Base-by-base conservation (phyloP, 2,797 vertebrate genomes). In the Cercopithecus diana region DNA sequence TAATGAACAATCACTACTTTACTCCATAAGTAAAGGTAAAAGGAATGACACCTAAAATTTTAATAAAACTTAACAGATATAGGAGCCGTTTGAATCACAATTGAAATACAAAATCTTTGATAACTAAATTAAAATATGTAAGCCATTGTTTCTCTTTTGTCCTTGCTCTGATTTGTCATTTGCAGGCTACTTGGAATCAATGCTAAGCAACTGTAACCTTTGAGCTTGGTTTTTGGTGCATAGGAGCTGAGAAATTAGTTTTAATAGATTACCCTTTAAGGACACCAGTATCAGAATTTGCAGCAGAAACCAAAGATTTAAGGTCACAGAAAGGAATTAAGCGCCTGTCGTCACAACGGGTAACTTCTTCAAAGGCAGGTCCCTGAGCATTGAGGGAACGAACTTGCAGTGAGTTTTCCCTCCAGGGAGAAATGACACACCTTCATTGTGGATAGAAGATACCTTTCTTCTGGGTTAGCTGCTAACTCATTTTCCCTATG, bases 401-500 rank as follows among this genome's bases (percentile, higher is more conserved):
- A 67, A 70, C 6, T 50, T 15, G 41, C 43, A 43, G 39, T 0
- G 12, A 92, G 43, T 88, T 96, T 79, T 93, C 45, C 52, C 45
- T 80, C 24, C 2, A 2, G 28, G 67, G n/a, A 97, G n/a, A 67
- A 80, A 67, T 57, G 50, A 72, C 90, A 61, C 48, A 12, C 33
- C 24, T 95, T 86, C 61, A 39, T 13, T 82, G 64, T 91, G 61
- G 45, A 92, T 14, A 79, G 57, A 83, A 61, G 57, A 88, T 41
- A 22, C 50, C 77, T 90, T 90, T 91, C 94, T 97, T 95, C 48
- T 67, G 79, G 55, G 75, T 86, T 81, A 73, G 89, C 77, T 92
- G 52, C 55, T 90, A 90, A 76, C 58, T 97, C 26, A 70, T 93
- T 87, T 95, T 39, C 24, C 64, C 33, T 72, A 91, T 79, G 89